A percentile compares a stretch with the other conserved stretches of the same genome.
These are phyloP conservation scores for Myripristis murdjan DNA, from an alignment of 2,797 vertebrate species.

Conservation along the genomic window DNA sequence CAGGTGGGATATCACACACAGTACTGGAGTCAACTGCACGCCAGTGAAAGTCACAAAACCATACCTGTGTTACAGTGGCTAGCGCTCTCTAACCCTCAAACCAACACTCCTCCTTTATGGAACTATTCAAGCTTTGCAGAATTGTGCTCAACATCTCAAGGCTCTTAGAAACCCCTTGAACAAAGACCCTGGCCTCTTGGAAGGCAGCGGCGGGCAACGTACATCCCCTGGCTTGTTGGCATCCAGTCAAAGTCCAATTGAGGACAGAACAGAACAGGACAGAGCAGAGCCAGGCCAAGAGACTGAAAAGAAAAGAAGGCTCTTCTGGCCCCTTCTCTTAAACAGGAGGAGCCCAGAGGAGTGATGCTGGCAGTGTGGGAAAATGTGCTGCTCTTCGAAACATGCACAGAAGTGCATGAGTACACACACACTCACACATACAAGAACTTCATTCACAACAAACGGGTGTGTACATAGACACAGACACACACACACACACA, in stretches of 20 bases:
- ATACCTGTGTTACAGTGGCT: slow-evolving; percentile 36
- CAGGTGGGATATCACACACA: background rate
- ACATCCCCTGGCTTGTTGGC: slow-evolving; percentile 84
- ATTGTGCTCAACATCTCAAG: slow-evolving; percentile 80
- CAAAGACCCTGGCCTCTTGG: slow-evolving; percentile 80
- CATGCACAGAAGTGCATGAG: slow-evolving; percentile 56
- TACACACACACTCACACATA: slow-evolving; percentile 41
- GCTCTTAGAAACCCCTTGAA: slow-evolving; percentile 73
- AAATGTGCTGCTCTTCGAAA: slow-evolving; percentile 83
- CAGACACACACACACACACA: slow-evolving; percentile 22
- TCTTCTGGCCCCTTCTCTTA: slow-evolving; percentile 76
- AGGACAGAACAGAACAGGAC: slow-evolving; percentile 84
- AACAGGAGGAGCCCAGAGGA: slow-evolving; percentile 82
- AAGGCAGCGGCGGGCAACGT: slow-evolving; percentile 80
- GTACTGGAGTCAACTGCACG: background rate
- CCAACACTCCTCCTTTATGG: slow-evolving; percentile 49
- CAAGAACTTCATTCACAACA: no score
- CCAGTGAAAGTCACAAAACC: slow-evolving; percentile 5
- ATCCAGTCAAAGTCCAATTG: slow-evolving; percentile 86
- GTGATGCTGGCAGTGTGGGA: slow-evolving; percentile 89
- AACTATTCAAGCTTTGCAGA: slow-evolving; percentile 71
- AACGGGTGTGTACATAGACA: slow-evolving; percentile 50
- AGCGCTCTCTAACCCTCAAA: slow-evolving; percentile 58
- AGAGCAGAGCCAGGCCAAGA: slow-evolving; percentile 74
- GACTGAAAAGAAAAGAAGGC: slow-evolving; percentile 79